Percentiles rank a stretch among this genome's conserved stretches.
Conservation (phyloP, 2,113 vertebrate species). For the Calidris pugnax region DNA sequence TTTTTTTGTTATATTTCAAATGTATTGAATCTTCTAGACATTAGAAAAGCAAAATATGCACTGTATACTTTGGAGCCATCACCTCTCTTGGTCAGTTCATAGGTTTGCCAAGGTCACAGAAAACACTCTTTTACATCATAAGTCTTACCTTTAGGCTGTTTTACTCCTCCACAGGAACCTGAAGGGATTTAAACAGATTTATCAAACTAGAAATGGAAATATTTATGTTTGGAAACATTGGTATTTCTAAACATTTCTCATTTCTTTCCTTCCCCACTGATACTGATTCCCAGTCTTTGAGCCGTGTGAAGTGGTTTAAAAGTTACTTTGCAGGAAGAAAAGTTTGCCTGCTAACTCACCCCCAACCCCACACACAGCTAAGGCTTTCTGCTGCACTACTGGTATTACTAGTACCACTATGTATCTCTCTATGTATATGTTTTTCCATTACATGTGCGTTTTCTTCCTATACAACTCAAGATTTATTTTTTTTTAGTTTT, state of each 20-base stretch:
- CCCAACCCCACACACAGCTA: background rate
- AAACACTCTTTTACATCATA: background rate
- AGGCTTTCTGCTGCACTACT: background rate
- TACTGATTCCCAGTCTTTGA: background rate
- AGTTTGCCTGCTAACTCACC: background rate
- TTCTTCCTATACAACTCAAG: background rate
- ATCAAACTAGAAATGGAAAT: constrained; percentile 50
- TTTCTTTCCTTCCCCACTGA: constrained; percentile 1
- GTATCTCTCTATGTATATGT: too few relatives aligned
- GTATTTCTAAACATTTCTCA: constrained; percentile 35
- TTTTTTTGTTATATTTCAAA: background rate
- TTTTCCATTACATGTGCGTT: background rate
- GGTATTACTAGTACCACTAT: background rate
- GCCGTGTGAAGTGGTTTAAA: constrained; percentile 24
- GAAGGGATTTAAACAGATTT: constrained; percentile 33
- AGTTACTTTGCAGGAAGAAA: background rate
- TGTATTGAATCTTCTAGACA: background rate
- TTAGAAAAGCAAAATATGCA: background rate
- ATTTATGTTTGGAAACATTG: constrained; percentile 32
- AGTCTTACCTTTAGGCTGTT: constrained; percentile 37
- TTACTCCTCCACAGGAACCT: constrained; percentile 1
- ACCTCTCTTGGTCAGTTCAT: background rate
- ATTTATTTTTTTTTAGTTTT: background rate
- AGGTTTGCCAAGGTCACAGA: constrained; percentile 8
- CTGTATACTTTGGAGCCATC: background rate